These are phyloP conservation scores for Synergus japonicus DNA, from an alignment of 2,888 invertebrate species.

Conservation along the genomic window DNA sequence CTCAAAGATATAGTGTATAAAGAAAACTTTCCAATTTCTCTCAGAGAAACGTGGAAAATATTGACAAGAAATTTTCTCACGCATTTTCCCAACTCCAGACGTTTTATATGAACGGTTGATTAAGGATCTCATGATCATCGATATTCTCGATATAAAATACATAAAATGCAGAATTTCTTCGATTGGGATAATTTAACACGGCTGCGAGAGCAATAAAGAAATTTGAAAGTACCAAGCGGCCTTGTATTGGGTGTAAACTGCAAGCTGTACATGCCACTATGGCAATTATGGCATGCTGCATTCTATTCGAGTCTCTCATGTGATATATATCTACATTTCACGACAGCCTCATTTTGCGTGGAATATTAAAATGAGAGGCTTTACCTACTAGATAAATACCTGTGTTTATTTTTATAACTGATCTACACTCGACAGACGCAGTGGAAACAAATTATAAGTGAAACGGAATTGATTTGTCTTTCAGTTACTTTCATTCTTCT, in stretches of 20 bases:
- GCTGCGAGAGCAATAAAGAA: neutral
- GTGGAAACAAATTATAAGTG: too few relatives aligned
- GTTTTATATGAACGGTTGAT: neutral
- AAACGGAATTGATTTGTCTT: too few relatives aligned
- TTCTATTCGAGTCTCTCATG: neutral
- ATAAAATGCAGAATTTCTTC: constrained; percentile 10
- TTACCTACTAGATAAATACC: too few relatives aligned
- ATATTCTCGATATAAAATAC: neutral
- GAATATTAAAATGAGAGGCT: neutral
- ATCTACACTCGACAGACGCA: too few relatives aligned
- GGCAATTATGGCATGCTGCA: neutral
- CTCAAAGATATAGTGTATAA: too few relatives aligned
- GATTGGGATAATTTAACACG: neutral
- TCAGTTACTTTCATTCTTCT: too few relatives aligned
- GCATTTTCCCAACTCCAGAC: neutral
- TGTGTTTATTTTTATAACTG: too few relatives aligned
- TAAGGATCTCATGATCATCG: neutral
- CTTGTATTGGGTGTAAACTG: constrained; percentile 15
- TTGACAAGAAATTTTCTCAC: neutral
- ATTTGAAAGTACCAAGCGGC: constrained; percentile 38
- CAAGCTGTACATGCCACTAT: neutral
- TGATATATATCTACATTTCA: constrained; percentile 1
- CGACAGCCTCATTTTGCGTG: neutral
- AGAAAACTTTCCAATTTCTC: constrained; percentile 17
- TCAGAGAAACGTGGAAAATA: neutral